Conservation (phyloP, 2,797 vertebrate genomes). For the Notoglanidium macrostoma region DNA sequence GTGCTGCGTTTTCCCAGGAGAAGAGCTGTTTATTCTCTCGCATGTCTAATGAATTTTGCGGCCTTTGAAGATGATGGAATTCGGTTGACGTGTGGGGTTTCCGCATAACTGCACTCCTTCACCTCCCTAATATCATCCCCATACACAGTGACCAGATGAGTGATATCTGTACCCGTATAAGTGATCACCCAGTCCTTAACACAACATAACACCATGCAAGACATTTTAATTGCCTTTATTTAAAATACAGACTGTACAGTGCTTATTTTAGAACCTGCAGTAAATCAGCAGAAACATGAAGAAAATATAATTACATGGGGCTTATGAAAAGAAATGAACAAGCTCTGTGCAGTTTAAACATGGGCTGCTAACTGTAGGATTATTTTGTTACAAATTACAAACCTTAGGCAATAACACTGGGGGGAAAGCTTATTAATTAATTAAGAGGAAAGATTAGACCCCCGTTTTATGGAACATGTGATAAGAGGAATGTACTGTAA, state of each 20-base stretch:
- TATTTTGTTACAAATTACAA: not conserved
- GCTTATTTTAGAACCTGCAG: not conserved
- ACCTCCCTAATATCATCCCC: not conserved
- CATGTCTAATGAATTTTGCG: conserved; percentile 70
- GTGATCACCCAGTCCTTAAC: not conserved
- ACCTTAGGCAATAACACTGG: not conserved
- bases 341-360: not conserved
- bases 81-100: conserved; percentile 63
- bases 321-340: not conserved
- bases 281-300: not conserved
- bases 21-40: conserved; percentile 69
- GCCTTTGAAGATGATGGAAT: conserved; percentile 75
- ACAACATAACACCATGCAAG: not conserved
- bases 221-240: not conserved
- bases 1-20: conserved; percentile 63
- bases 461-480: too few relatives aligned
- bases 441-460: not conserved
- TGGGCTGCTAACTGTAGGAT: not conserved
- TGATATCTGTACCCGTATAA: not conserved
- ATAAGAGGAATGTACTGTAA: not conserved
- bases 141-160: not conserved
- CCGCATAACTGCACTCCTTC: not conserved
- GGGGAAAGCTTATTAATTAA: not conserved
- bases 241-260: not conserved
- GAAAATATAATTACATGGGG: not conserved